Conservation (phyloP, 2,888 invertebrate species). For the Neoaliturus tenellus region DNA sequence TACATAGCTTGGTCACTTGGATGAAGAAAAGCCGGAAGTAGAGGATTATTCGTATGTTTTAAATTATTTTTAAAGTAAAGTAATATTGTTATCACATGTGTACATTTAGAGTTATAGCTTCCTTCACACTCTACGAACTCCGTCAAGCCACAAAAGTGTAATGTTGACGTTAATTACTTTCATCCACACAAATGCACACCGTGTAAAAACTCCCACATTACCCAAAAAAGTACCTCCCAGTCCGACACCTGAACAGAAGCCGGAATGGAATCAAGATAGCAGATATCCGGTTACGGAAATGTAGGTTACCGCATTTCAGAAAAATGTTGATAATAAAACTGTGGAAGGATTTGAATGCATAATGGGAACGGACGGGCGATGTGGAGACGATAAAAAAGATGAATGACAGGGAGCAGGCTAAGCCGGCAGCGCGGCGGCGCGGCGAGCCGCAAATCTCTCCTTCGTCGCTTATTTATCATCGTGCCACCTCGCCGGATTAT, state of each 20-base stretch:
- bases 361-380: constrained; percentile 31
- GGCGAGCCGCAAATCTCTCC: background rate
- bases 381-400: constrained; percentile 47
- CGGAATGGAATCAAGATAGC: constrained; percentile 2
- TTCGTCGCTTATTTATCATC: constrained; percentile 22
- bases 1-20: too few relatives aligned
- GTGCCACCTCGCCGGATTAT: constrained; percentile 26
- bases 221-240: background rate
- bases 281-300: constrained; percentile 9
- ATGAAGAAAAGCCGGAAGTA: too few relatives aligned
- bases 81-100: too few relatives aligned
- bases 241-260: constrained; percentile 8
- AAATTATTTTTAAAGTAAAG: too few relatives aligned
- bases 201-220: background rate
- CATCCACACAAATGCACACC: background rate
- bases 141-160: too few relatives aligned
- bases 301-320: constrained; percentile 28
- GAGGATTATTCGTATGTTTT: too few relatives aligned
- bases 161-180: background rate
- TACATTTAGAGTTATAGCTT: too few relatives aligned
- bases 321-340: constrained; percentile 35
- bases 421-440: constrained; percentile 13
- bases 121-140: too few relatives aligned
- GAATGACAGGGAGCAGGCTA: constrained; percentile 45
- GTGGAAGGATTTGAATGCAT: constrained; percentile 45